phyloP scores from a whole-genome alignment of 1,140 invertebrate genomes.

The Cataglyphis hispanica region DNA sequence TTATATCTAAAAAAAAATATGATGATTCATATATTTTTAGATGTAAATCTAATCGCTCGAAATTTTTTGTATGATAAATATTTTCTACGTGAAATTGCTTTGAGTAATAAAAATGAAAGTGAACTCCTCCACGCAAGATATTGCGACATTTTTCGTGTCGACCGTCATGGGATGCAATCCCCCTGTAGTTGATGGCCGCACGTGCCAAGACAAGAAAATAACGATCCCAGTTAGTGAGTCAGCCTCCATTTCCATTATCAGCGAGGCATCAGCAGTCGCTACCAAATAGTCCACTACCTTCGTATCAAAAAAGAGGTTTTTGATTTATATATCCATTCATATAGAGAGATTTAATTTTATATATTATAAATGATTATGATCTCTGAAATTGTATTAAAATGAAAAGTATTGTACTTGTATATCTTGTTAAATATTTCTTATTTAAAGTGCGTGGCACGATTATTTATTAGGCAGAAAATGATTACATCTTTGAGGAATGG shows the following conservation, averaged over 20 bases:
- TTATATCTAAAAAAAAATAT: not conserved
- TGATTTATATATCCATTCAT: too few species aligned
- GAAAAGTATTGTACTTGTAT: not conserved
- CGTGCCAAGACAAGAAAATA: constrained; percentile 30
- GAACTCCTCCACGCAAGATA: not conserved
- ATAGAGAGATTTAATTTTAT: too few species aligned
- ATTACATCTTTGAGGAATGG: not conserved
- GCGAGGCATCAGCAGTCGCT: constrained; percentile 50
- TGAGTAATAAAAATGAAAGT: constrained; percentile 11
- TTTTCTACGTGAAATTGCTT: not conserved
- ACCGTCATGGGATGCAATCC: not conserved
- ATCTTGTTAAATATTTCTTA: not conserved
- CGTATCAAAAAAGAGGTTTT: not conserved
- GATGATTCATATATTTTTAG: not conserved
- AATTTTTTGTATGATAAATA: not conserved
- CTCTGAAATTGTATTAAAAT: not conserved
- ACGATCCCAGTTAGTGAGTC: constrained; percentile 73
- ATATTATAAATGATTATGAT: not conserved
- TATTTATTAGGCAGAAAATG: constrained; percentile 2
- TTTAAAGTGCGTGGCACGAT: not conserved
- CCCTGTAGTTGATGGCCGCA: not conserved
- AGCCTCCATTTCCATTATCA: constrained; percentile 81
- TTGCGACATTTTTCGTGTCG: constrained; percentile 13
- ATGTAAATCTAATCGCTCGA: not conserved
- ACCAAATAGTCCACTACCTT: constrained; percentile 66